Conservation (phyloP, 2,797 vertebrate species). For the Mormyrops boulengeri region DNA sequence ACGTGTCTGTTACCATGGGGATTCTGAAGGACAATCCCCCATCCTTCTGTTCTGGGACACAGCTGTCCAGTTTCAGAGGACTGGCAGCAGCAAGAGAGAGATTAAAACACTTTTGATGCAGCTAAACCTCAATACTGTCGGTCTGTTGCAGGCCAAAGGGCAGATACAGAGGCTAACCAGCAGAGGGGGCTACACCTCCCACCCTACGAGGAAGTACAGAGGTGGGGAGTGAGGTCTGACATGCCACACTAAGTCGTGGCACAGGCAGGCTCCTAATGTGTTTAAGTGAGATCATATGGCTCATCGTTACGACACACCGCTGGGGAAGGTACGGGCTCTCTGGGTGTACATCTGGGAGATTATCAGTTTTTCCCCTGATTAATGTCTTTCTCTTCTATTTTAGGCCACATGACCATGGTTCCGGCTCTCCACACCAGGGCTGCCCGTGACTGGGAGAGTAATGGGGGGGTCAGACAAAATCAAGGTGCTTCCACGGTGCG, state of each 20-base stretch:
- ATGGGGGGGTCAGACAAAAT: not conserved
- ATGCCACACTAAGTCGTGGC: not conserved
- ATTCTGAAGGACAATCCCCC: not conserved
- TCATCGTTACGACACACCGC: not conserved
- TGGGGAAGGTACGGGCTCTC: not conserved
- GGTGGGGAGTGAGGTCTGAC: not conserved
- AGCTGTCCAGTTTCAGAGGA: not conserved
- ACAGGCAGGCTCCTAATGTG: not conserved
- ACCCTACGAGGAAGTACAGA: not conserved
- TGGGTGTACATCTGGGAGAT: not conserved
- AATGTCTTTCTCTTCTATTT: slow-evolving; percentile 5
- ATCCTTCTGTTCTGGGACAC: not conserved
- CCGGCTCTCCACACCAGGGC: not conserved
- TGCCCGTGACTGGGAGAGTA: not conserved
- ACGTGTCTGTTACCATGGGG: not conserved
- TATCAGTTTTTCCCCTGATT: not conserved
- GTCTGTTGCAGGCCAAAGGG: not conserved
- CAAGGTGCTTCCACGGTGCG: not conserved
- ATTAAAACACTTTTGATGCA: not conserved
- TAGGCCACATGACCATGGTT: not conserved
- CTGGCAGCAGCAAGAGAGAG: not conserved
- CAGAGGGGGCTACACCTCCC: not conserved
- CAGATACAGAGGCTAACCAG: not conserved
- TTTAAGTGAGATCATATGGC: not conserved
- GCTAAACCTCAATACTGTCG: not conserved